Evolutionary conservation across 1,140 invertebrate genomes (phyloP), one percentile per base, ranked within the genome.

Genomic region (Liolophura sinensis): DNA sequence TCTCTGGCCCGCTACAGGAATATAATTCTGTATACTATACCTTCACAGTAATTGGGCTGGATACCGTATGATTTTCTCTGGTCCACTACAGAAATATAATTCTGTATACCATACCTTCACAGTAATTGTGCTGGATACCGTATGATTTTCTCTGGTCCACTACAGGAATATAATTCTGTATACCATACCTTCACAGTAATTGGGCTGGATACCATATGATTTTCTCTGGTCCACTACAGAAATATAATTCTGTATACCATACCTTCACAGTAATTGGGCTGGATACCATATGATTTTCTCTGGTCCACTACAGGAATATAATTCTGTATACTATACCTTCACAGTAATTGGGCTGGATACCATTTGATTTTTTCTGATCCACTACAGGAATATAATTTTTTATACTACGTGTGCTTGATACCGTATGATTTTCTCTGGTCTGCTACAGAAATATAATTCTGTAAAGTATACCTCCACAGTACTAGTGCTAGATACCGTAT

Each of bases 221-320:
- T 77, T 92, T 92, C 74, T 96, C 94, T 22, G 95, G 93, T 1
- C 90, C 90, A n/a, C 93, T 91, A 79, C 93, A 91, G 90, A 98
- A 97, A 84, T 54, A 12, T 12, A 12, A 20, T 24, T 7, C 3
- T 54, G 51, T 20, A 54, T 54, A 54, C 24, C 12, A 3, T 54
- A 12, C 24, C 7, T 54, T 24, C 3, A 3, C 7, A 7, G 51
- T 20, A 20, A 3, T 24, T 54, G 51, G 3, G 51, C 51, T 20
- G n/a, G n/a, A n/a, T n/a, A n/a, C n/a, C n/a, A n/a, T n/a, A n/a
- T 54, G n/a, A 54, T 40, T 40, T 5, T 40, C 31, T 40, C 31
- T 40, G 3, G 31, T 40, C 31, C 9, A 9, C 31, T 40, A 40
- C 31, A 40, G 31, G 9, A 40, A 9, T 40, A 9, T 40, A 9